Conservation (phyloP, 2,113 vertebrate species). For the Bos taurus region ARS-UCD2.0 NC_037331.1:34803001-34803500, state of each 20-base stretch:
- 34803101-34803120: not conserved
- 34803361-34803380: not conserved
- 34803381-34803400: not conserved
- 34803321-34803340: not conserved
- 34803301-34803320: not conserved
- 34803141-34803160: not conserved
- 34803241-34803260: not conserved
- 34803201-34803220: not conserved
- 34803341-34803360: not conserved
- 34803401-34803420: not conserved
- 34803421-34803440: not conserved
- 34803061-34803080: too few species aligned
- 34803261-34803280: not conserved
- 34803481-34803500: conserved; percentile 25
- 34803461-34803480: not conserved
- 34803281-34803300: not conserved
- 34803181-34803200: not conserved
- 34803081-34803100: not conserved
- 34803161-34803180: not conserved
- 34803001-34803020: too few species aligned
- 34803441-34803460: not conserved
- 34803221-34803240: not conserved
- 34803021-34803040: not conserved
- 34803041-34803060: too few species aligned
- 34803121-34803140: not conserved